phyloP scores from a whole-genome alignment of 1,140 invertebrate genomes.

The Probaryconus sp. region DNA sequence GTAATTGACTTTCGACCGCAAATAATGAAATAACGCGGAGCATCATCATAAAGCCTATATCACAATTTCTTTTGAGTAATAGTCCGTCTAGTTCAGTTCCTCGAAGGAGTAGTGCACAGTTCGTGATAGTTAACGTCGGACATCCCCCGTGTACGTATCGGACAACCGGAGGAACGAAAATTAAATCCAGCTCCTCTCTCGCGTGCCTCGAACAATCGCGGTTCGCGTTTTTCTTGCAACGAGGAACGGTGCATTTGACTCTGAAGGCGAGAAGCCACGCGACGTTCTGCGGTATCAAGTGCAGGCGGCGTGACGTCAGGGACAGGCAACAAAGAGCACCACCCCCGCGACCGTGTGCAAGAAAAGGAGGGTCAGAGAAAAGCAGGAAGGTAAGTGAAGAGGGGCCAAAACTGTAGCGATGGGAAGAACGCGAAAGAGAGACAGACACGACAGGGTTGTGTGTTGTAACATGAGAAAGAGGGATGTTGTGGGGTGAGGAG shows the following conservation, averaged over 20 bases:
- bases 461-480: too few species aligned
- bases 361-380: constrained; percentile 28
- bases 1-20: too few species aligned
- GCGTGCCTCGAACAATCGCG: constrained; percentile 44
- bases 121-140: too few species aligned
- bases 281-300: constrained; percentile 69
- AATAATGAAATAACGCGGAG: too few species aligned
- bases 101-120: too few species aligned
- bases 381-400: background rate
- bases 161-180: too few species aligned
- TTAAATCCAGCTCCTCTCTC: constrained; percentile 40
- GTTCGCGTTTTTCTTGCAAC: constrained; percentile 48
- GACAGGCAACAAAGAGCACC: constrained; percentile 68
- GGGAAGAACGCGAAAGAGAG: constrained; percentile 31
- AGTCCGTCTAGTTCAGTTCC: too few species aligned
- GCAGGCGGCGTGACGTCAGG: constrained; percentile 70
- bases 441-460: constrained; percentile 21
- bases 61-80: too few species aligned
- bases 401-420: too few species aligned
- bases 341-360: constrained; percentile 23
- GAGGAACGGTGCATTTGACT: constrained; percentile 53
- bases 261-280: constrained; percentile 56
- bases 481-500: constrained; percentile 6
- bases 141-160: too few species aligned
- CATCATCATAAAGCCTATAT: too few species aligned